Conservation (phyloP, 53 echinoderm and acorn worm genomes). For the Stichopus horrens region DNA sequence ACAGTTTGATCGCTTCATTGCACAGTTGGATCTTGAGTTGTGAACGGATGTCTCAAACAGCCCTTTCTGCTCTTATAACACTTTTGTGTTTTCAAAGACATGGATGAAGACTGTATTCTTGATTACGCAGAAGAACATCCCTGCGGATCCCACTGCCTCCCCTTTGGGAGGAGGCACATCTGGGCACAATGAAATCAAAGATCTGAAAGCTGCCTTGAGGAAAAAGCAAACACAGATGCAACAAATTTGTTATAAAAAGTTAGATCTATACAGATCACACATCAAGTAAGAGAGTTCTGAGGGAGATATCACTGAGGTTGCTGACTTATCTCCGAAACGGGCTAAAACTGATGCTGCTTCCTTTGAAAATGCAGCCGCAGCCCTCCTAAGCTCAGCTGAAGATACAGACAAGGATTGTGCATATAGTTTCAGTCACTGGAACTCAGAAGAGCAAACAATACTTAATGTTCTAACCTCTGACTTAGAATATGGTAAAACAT, state of each 20-base stretch:
- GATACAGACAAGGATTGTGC: background rate
- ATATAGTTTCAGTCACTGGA: background rate
- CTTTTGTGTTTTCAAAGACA: background rate
- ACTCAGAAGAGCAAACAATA: constrained; percentile 32
- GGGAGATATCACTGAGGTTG: background rate
- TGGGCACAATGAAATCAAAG: background rate
- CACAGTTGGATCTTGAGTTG: background rate
- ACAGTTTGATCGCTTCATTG: constrained; percentile 32
- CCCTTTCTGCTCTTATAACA: background rate
- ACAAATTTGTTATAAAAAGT: background rate
- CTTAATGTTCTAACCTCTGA: constrained; percentile 20
- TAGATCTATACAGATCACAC: constrained; percentile 13
- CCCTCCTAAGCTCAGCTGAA: background rate
- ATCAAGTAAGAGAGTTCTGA: constrained; percentile 9
- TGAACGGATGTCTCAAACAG: background rate
- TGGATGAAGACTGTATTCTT: background rate
- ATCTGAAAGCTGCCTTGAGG: background rate
- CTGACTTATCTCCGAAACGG: background rate
- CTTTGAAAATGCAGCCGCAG: background rate
- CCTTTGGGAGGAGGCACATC: constrained; percentile 13
- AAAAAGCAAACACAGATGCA: constrained; percentile 15
- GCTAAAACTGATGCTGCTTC: background rate
- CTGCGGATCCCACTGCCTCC: background rate
- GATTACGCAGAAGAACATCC: constrained; percentile 38
- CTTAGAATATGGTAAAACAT: constrained; percentile 1